Conservation (phyloP, 2,797 vertebrate genomes). For the Acanthornis magna region DNA sequence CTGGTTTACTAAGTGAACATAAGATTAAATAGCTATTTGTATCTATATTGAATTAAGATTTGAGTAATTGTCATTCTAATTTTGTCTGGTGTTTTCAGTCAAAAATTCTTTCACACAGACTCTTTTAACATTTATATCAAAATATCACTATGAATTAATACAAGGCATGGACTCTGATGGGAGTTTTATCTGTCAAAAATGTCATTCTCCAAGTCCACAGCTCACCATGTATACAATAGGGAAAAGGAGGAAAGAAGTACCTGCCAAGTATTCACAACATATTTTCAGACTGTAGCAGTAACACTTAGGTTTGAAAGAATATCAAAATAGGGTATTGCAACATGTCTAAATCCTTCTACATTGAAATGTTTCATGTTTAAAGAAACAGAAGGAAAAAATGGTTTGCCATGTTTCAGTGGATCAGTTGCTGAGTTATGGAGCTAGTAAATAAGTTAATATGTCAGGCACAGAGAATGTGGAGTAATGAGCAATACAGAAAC, state of each 20-base stretch:
- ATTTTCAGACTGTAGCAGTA: constrained; percentile 44
- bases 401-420: background rate
- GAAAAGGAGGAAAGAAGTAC: background rate
- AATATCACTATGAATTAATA: background rate
- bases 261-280: constrained; percentile 43
- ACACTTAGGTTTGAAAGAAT: constrained; percentile 40
- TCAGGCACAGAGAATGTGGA: background rate
- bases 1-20: background rate
- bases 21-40: background rate
- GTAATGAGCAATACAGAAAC: background rate
- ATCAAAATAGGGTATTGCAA: constrained; percentile 11
- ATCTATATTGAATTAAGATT: background rate
- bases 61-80: background rate
- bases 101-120: background rate
- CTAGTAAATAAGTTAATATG: background rate
- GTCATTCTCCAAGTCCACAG: background rate
- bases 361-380: background rate
- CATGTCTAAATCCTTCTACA: background rate
- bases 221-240: background rate
- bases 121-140: background rate
- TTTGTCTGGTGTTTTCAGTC: background rate
- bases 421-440: background rate
- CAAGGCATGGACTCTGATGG: background rate
- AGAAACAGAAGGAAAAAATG: background rate
- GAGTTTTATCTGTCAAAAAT: constrained; percentile 46